These are phyloP conservation scores for Hyperoodon ampullatus DNA, from an alignment of 2,113 vertebrate species.

Conservation along the genomic window DNA sequence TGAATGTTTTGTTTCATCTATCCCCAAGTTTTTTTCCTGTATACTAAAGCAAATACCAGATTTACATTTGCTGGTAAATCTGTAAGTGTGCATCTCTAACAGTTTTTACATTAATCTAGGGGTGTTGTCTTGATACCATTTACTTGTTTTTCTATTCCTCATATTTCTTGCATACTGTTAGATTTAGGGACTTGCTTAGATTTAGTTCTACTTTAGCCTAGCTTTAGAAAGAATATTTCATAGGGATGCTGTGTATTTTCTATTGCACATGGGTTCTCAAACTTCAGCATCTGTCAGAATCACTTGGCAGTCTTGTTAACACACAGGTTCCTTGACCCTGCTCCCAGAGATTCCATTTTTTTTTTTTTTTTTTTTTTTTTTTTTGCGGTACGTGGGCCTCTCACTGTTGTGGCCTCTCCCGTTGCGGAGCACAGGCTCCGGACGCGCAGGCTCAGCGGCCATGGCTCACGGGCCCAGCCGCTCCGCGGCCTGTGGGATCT, in stretches of 20 bases:
- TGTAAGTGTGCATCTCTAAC: background rate
- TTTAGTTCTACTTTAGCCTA: background rate
- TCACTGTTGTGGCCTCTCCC: no score
- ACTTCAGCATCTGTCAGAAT: background rate
- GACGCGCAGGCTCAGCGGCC: no score
- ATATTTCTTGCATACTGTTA: background rate
- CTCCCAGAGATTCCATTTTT: background rate
- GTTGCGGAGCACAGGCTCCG: no score
- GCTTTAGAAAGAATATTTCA: background rate
- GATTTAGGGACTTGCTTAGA: background rate
- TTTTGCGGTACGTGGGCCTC: no score
- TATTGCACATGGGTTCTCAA: background rate
- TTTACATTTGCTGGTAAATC: background rate
- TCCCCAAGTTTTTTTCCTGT: background rate
- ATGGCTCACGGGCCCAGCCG: no score
- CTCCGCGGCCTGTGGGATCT: no score
- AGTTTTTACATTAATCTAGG: background rate
- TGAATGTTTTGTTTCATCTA: background rate
- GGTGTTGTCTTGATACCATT: background rate
- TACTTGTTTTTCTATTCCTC: background rate
- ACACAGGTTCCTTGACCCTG: background rate
- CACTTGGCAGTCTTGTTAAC: background rate
- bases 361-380: background rate
- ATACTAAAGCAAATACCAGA: background rate
- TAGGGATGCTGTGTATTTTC: background rate